A percentile compares a stretch with the other conserved stretches of the same genome.
Evolutionary conservation across 1,140 invertebrate genomes (phyloP).

Genomic region (Dufourea novaeangliae): DNA sequence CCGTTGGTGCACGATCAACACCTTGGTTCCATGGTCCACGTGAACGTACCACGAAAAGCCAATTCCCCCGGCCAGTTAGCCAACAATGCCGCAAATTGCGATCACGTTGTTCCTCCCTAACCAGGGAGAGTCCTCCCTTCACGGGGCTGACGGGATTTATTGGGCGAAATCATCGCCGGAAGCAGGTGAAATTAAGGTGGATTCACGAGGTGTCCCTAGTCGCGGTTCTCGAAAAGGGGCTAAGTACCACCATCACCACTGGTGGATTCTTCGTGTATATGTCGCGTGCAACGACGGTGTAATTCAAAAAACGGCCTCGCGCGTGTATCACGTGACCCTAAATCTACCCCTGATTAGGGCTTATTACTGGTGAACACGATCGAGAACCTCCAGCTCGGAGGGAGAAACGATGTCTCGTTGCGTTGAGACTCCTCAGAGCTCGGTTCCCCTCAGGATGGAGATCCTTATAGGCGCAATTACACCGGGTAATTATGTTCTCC

Average conservation of each 20-base stretch:
- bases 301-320: slow-evolving; percentile 51
- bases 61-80: slow-evolving; percentile 3
- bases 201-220: slow-evolving; percentile 56
- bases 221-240: neutral
- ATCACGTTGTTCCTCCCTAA: slow-evolving; percentile 12
- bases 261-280: neutral
- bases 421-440: neutral
- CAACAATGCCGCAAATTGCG: slow-evolving; percentile 38
- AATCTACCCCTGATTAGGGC: slow-evolving; percentile 61
- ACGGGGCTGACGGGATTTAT: slow-evolving; percentile 38
- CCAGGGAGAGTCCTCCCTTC: neutral
- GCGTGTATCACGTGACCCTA: slow-evolving; percentile 45
- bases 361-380: slow-evolving; percentile 63
- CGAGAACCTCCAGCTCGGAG: neutral
- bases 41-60: neutral
- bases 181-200: slow-evolving; percentile 45
- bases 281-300: slow-evolving; percentile 56
- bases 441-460: neutral
- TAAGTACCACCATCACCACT: neutral
- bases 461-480: slow-evolving; percentile 60
- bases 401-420: slow-evolving; percentile 22
- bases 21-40: neutral
- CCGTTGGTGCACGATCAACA: neutral
- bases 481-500: slow-evolving; percentile 40
- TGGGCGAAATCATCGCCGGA: slow-evolving; percentile 39